Conservation (phyloP, 2,113 vertebrate species). For the Vicugna pacos region DNA sequence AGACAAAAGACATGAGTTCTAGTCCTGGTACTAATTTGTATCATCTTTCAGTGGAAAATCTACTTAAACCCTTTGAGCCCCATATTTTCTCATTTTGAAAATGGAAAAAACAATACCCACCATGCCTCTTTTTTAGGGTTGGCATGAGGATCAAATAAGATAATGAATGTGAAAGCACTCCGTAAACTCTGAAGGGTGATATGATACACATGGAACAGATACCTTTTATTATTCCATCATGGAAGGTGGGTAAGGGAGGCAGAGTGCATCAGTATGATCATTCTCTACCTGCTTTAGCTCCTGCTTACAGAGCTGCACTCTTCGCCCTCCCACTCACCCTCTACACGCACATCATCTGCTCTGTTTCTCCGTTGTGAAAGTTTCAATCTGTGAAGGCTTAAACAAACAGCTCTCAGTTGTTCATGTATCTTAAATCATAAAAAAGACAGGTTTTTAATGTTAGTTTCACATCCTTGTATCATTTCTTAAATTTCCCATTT, state of each 20-base stretch:
- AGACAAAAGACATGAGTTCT: conserved; percentile 7
- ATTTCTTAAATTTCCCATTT: conserved; percentile 52
- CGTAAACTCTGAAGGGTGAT: conserved; percentile 76
- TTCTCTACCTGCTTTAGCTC: conserved; percentile 62
- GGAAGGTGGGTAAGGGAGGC: conserved; percentile 67
- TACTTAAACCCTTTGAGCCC: background rate
- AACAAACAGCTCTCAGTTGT: conserved; percentile 58
- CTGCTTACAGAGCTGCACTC: conserved; percentile 59
- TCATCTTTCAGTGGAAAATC: background rate
- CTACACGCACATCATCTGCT: conserved; percentile 71
- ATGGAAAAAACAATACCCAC: background rate
- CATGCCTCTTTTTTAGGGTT: conserved; percentile 33
- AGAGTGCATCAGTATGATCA: conserved; percentile 52
- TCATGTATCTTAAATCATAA: conserved; percentile 44
- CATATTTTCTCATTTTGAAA: conserved; percentile 49
- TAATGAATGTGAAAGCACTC: conserved; percentile 71
- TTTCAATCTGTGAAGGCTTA: conserved; percentile 55
- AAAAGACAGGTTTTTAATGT: conserved; percentile 44
- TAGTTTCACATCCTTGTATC: conserved; percentile 32
- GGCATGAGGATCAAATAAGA: conserved; percentile 64
- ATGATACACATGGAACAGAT: conserved; percentile 77
- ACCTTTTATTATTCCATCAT: conserved; percentile 77
- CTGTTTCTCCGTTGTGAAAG: conserved; percentile 7
- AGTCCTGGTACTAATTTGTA: background rate
- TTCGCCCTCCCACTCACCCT: conserved; percentile 69